Evolutionary conservation across 2,888 invertebrate species (phyloP).

Genomic region (Tetranychus truncatus): DNA sequence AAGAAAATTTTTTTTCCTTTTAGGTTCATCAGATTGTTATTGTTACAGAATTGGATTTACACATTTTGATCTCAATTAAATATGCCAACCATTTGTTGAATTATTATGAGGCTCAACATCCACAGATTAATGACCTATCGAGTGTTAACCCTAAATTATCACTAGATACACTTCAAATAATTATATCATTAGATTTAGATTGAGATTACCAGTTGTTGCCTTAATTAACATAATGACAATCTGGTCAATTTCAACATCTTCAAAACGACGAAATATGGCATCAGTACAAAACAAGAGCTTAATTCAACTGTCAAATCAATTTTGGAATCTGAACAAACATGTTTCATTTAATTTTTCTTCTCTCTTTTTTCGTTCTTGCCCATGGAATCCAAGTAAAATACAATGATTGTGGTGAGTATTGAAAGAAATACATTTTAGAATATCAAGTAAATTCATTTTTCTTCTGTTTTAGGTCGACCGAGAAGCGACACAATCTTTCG

Average conservation of each 20-base stretch:
- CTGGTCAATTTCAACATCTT: too few species aligned
- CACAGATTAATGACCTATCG: too few species aligned
- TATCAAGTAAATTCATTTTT: neutral
- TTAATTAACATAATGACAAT: too few species aligned
- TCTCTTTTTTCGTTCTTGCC: neutral
- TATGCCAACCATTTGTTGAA: too few species aligned
- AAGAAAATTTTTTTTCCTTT: neutral
- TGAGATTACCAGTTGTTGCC: too few species aligned
- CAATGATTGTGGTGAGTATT: conserved; percentile 7
- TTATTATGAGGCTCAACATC: too few species aligned
- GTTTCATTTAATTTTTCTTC: neutral
- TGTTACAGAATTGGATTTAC: too few species aligned
- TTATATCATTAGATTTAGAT: too few species aligned
- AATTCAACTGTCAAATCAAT: neutral
- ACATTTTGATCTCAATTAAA: too few species aligned
- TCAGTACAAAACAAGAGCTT: neutral
- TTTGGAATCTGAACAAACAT: neutral
- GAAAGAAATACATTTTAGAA: neutral
- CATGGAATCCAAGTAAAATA: neutral
- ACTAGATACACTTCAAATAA: too few species aligned
- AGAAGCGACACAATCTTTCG: neutral
- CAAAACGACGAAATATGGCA: too few species aligned
- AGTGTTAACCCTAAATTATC: too few species aligned
- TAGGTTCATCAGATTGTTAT: neutral
- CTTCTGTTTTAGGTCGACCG: neutral